phyloP scores from a whole-genome alignment of 1,140 invertebrate species.

The Vanessa tameamea region DNA sequence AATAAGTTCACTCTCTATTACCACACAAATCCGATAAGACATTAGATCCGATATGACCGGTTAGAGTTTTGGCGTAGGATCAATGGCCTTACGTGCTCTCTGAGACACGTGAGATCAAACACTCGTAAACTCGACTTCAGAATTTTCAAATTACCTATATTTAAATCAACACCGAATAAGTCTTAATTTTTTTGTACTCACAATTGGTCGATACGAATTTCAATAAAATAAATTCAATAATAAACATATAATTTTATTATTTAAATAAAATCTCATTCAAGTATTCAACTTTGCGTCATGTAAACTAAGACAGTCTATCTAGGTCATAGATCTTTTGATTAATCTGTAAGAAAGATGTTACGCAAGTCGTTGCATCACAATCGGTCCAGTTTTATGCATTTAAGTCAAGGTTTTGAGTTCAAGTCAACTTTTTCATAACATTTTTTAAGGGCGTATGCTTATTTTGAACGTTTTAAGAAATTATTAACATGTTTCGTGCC shows the following conservation, averaged over 20 bases:
- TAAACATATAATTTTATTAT: neutral
- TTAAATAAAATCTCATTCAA: slow-evolving; percentile 15
- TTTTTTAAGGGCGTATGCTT: slow-evolving; percentile 25
- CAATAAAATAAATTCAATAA: neutral
- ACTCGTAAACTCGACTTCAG: too few relatives aligned
- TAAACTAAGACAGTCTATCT: slow-evolving; percentile 39
- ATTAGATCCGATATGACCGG: too few relatives aligned
- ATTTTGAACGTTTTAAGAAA: slow-evolving; percentile 4
- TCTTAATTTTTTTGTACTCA: too few relatives aligned
- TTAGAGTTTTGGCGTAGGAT: too few relatives aligned
- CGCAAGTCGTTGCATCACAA: slow-evolving; percentile 55
- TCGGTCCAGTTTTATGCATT: slow-evolving; percentile 50
- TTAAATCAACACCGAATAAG: too few relatives aligned
- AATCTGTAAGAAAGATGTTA: slow-evolving; percentile 49
- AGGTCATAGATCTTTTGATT: slow-evolving; percentile 51
- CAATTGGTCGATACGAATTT: too few relatives aligned
- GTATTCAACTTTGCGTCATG: slow-evolving; percentile 28
- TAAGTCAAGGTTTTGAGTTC: slow-evolving; percentile 60
- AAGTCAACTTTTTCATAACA: slow-evolving; percentile 52
- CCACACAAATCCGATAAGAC: too few relatives aligned
- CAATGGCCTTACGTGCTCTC: too few relatives aligned
- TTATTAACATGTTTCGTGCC: slow-evolving; percentile 35
- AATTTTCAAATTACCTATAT: too few relatives aligned
- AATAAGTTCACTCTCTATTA: too few relatives aligned
- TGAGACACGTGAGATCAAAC: too few relatives aligned